These are phyloP conservation scores for Clivina fossor DNA, from an alignment of 2,888 invertebrate species.

Conservation along the genomic window DNA sequence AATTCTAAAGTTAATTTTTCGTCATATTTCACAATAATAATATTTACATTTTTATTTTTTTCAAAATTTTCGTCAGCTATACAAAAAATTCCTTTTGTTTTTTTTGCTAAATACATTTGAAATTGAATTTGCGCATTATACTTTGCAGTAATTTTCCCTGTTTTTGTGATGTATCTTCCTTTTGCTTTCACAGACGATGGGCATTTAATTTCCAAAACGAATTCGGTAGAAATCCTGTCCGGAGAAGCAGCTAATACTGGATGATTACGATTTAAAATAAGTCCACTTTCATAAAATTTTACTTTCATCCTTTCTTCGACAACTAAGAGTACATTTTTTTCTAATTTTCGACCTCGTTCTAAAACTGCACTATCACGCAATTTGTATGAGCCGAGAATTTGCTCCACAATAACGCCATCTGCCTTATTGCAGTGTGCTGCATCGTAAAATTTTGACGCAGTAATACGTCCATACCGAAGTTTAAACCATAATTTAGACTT, in stretches of 20 bases:
- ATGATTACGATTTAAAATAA: conserved; percentile 1
- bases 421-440: background rate
- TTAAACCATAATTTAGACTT: background rate
- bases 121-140: too few relatives aligned
- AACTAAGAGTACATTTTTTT: background rate
- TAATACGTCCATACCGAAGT: background rate
- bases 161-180: too few relatives aligned
- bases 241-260: conserved; percentile 1
- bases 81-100: too few relatives aligned
- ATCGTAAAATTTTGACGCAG: background rate
- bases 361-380: background rate
- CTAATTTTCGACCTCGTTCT: background rate
- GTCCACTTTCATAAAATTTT: background rate
- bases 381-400: conserved; percentile 1
- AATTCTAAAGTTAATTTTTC: too few relatives aligned
- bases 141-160: too few relatives aligned
- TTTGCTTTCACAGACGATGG: too few relatives aligned
- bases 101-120: too few relatives aligned
- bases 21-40: too few relatives aligned
- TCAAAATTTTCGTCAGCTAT: too few relatives aligned
- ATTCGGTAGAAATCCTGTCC: background rate
- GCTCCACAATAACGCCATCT: conserved; percentile 3
- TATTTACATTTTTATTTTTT: too few relatives aligned
- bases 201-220: background rate
- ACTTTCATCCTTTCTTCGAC: background rate